Evolutionary conservation across 1,140 invertebrate genomes (phyloP).

Genomic region (Heliothis virescens): DNA sequence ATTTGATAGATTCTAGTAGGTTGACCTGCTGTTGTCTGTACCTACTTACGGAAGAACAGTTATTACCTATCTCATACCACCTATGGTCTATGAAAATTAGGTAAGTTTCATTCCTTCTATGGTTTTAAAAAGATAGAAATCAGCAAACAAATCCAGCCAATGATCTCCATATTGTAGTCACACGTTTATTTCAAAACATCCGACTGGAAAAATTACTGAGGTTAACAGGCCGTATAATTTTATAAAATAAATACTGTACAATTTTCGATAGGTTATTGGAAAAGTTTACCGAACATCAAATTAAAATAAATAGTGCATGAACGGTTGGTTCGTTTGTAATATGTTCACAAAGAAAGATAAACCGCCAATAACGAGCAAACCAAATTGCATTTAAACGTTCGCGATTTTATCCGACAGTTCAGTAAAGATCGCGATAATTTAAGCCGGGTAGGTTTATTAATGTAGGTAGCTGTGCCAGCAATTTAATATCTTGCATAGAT

Average conservation of each 20-base stretch:
- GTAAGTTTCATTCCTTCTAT: no score
- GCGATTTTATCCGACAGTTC: neutral
- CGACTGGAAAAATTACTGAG: neutral
- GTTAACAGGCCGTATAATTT: neutral
- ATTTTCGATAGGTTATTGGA: neutral
- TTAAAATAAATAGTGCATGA: neutral
- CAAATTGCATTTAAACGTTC: conserved; percentile 21
- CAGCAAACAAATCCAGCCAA: neutral
- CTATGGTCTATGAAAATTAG: no score
- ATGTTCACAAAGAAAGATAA: conserved; percentile 10
- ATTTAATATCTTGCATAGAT: conserved; percentile 27
- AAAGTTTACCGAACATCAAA: neutral
- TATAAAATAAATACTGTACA: neutral
- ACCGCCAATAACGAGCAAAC: conserved; percentile 1
- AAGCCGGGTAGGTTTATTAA: neutral
- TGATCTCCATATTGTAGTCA: neutral
- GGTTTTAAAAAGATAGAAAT: no score
- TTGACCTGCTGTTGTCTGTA: no score
- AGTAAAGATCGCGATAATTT: conserved; percentile 5
- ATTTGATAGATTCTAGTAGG: no score
- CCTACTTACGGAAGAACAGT: no score
- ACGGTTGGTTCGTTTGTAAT: neutral
- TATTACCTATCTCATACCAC: no score
- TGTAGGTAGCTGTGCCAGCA: neutral
- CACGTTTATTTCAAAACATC: neutral